Conservation (phyloP, 2,888 invertebrate species). For the Timema cristinae region DNA sequence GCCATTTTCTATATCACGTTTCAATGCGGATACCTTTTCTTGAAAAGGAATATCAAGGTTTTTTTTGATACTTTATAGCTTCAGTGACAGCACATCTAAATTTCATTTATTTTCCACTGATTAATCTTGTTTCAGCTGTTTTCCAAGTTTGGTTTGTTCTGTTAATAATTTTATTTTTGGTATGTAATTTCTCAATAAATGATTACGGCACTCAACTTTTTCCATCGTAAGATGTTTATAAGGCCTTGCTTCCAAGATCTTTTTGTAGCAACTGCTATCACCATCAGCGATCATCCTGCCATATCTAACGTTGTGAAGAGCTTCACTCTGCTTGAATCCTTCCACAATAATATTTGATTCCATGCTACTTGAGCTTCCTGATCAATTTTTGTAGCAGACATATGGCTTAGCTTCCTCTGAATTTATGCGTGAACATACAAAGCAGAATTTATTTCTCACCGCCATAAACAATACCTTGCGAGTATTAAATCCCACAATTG, state of each 20-base stretch:
- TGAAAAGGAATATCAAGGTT: neutral
- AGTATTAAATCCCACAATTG: neutral
- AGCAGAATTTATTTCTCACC: neutral
- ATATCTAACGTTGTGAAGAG: slow-evolving; percentile 24
- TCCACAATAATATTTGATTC: slow-evolving; percentile 23
- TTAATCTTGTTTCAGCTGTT: neutral
- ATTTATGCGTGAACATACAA: neutral
- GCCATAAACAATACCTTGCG: neutral
- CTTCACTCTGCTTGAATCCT: slow-evolving; percentile 26
- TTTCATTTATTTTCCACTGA: neutral
- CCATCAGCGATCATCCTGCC: slow-evolving; percentile 19
- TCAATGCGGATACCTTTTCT: neutral
- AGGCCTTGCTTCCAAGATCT: slow-evolving; percentile 9
- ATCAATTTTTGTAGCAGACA: neutral
- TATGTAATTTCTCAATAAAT: slow-evolving; percentile 4
- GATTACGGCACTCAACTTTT: slow-evolving; percentile 8
- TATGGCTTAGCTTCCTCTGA: slow-evolving; percentile 2
- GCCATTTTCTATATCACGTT: slow-evolving; percentile 21
- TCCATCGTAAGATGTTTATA: slow-evolving; percentile 7
- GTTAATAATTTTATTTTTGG: slow-evolving; percentile 15
- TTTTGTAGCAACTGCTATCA: neutral
- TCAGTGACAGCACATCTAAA: slow-evolving; percentile 21
- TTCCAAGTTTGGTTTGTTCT: slow-evolving; percentile 13
- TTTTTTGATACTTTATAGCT: slow-evolving; percentile 18
- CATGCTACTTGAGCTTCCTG: slow-evolving; percentile 10